phyloP scores from a whole-genome alignment of 2,113 vertebrate species.

The Grallaria varia region DNA sequence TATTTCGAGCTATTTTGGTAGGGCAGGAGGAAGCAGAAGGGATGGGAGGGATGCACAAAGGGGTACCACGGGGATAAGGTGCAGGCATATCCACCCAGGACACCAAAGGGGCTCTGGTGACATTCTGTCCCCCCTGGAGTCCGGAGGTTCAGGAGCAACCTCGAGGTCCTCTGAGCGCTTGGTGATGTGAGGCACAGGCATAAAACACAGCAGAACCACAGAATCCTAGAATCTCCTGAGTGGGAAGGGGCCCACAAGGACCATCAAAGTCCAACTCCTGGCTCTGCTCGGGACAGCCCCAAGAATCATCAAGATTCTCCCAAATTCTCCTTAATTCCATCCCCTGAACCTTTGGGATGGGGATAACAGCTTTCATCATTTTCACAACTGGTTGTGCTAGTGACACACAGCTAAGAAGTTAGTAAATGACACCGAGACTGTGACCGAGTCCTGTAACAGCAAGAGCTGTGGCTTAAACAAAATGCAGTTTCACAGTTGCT shows the following conservation, averaged over 20 bases:
- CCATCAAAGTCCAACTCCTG: not conserved
- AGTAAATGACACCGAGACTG: not conserved
- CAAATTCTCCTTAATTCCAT: not conserved
- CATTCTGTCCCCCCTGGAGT: not conserved
- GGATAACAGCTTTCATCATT: not conserved
- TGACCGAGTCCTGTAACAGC: not conserved
- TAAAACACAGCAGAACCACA: not conserved
- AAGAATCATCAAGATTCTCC: not conserved
- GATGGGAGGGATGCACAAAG: not conserved
- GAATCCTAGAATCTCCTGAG: not conserved
- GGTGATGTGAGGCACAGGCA: accelerated
- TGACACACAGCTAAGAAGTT: not conserved
- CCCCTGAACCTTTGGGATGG: not conserved
- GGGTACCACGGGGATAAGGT: accelerated
- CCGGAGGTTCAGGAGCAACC: not conserved
- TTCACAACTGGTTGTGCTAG: not conserved
- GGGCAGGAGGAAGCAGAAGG: slow-evolving; percentile 9
- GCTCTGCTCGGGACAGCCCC: not conserved
- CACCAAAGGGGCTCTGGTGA: not conserved
- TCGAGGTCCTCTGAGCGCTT: accelerated
- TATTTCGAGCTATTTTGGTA: not conserved
- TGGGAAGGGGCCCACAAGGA: not conserved
- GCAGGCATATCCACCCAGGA: not conserved
- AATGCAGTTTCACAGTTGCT: not conserved
- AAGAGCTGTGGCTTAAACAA: not conserved